phyloP scores from a whole-genome alignment of 2,113 vertebrate genomes.

The Crotalus viridis region DNA sequence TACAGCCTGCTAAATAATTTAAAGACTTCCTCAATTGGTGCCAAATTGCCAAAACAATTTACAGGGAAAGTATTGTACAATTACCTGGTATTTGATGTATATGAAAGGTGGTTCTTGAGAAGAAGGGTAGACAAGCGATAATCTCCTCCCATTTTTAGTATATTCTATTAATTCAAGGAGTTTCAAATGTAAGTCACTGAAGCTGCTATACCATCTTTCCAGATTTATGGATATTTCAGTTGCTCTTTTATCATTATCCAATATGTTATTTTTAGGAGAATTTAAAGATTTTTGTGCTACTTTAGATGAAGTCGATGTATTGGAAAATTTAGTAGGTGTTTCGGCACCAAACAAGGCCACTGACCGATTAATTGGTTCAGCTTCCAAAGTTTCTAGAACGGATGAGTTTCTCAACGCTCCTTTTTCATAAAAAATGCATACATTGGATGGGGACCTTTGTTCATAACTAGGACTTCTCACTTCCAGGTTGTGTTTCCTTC shows the following conservation, averaged over 20 bases:
- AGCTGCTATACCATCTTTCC: constrained; percentile 81
- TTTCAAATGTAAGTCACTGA: constrained; percentile 80
- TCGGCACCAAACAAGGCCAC: constrained; percentile 67
- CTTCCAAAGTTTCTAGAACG: constrained; percentile 72
- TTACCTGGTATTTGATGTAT: constrained; percentile 87
- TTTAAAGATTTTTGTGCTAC: constrained; percentile 61
- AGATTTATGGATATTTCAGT: constrained; percentile 79
- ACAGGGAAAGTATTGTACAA: not conserved
- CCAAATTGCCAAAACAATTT: not conserved
- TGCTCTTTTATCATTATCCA: constrained; percentile 67
- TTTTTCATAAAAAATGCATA: constrained; percentile 75
- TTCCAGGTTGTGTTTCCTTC: constrained; percentile 78
- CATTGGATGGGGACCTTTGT: constrained; percentile 73
- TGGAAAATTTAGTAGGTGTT: constrained; percentile 71
- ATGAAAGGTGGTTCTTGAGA: constrained; percentile 79
- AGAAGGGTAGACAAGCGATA: constrained; percentile 71
- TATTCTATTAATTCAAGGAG: constrained; percentile 79
- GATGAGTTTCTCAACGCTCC: constrained; percentile 65
- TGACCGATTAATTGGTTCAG: constrained; percentile 76
- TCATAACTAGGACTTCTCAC: constrained; percentile 73
- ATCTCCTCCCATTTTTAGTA: constrained; percentile 79
- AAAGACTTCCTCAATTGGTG: not conserved
- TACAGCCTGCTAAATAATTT: not conserved
- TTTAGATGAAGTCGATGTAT: constrained; percentile 73
- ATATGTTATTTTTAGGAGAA: constrained; percentile 65